Evolutionary conservation across 2,888 invertebrate genomes (phyloP).

Genomic region (Standfussiana lucernea): DNA sequence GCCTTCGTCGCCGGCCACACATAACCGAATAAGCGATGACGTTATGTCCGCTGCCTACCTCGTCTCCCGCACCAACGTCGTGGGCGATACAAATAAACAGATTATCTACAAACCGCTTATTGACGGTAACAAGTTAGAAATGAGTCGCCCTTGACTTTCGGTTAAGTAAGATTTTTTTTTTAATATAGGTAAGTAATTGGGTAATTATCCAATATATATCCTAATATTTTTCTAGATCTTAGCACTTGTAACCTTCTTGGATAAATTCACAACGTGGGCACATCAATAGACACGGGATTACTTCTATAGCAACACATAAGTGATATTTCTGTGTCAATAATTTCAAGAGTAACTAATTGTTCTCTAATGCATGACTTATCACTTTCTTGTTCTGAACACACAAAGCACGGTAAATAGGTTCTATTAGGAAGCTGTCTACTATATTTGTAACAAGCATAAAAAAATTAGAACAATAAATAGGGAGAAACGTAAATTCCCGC

Average conservation of each 20-base stretch:
- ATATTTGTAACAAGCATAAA: neutral
- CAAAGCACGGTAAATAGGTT: neutral
- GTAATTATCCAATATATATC: neutral
- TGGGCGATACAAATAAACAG: slow-evolving; percentile 18
- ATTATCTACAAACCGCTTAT: slow-evolving; percentile 18
- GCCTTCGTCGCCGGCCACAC: neutral
- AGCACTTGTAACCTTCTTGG: neutral
- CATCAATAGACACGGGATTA: neutral
- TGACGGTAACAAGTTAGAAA: neutral
- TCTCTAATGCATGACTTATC: neutral
- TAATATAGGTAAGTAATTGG: neutral
- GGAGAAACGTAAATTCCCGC: too few species aligned
- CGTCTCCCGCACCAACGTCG: neutral
- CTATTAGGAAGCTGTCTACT: neutral
- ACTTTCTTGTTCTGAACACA: too few species aligned
- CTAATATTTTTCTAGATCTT: neutral
- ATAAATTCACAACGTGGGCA: neutral
- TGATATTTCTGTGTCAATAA: neutral
- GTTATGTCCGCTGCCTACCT: slow-evolving; percentile 4
- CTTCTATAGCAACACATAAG: neutral
- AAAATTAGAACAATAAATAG: neutral
- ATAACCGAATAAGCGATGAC: slow-evolving; percentile 24
- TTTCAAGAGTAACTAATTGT: neutral
- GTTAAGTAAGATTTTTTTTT: neutral
- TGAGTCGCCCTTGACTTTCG: neutral